Evolutionary conservation across 2,888 invertebrate genomes (phyloP), one percentile per base, ranked within the genome.

Genomic region (Helobdella robusta): DNA sequence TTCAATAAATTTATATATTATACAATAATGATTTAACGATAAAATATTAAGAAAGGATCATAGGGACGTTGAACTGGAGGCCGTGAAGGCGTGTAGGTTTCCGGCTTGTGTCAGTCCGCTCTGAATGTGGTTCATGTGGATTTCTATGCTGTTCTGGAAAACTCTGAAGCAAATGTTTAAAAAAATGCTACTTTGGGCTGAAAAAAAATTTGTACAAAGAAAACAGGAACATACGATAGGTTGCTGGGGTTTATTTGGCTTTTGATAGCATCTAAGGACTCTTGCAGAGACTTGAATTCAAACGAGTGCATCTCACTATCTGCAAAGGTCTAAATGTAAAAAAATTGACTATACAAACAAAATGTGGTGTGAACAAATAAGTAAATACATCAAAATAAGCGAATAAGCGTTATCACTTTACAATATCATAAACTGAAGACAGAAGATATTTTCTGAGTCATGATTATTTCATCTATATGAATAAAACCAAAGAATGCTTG

Each of bases 81-180:
- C 56, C 25, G 32, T 32, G 18, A 80, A 80, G 34, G 80, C 78
- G 66, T 79, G 77, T 5, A 80, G 74, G 71, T 80, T 80, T 32
- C 80, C 80, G 74, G 79, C 75, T 71, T 79, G 80, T 65, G 79
- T 80, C 36, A 82, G 75, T 6, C 89, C 88, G 79, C 87, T 85
- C 79, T 90, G 88, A 74, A 91, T 89, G 76, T 89, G 87, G 75
- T 89, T 89, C 84, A 93, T 86, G 74, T 91, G 92, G 70, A 90
- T 87, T 80, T 94, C 93, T 5, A 95, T 88, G 78, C 86, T 85
- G 79, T 89, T 89, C 79, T 91, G 78, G 70, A 81, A 81, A 20
- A 75, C 74, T 59, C 78, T 79, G 74, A 63, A n/a, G 18, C 23
- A 54, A 25, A 23, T n/a, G 5, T 4, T 5, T 44, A 25, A 8